Conservation (phyloP, 92 coral and sea anemone genomes). For the Palythoa grandis region DNA sequence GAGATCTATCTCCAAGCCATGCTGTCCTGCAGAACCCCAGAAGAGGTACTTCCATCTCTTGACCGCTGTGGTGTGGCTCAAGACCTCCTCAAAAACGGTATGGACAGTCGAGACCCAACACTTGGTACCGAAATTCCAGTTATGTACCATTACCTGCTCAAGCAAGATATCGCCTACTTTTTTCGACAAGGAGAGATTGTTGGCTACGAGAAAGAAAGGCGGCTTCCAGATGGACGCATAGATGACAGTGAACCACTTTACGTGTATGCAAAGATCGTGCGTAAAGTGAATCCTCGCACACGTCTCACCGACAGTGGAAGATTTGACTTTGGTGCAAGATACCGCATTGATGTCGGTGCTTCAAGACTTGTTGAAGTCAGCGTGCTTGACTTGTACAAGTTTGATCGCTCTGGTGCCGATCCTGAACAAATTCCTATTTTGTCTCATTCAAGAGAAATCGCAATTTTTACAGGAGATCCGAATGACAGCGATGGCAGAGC, state of each 20-base stretch:
- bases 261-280: slow-evolving; percentile 87
- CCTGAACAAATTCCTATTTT: slow-evolving; percentile 58
- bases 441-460: slow-evolving; percentile 73
- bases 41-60: slow-evolving; percentile 79
- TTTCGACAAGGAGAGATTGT: slow-evolving; percentile 97
- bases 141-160: slow-evolving; percentile 89
- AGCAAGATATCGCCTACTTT: slow-evolving; percentile 87
- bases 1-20: slow-evolving; percentile 86
- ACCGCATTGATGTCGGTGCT: slow-evolving; percentile 90
- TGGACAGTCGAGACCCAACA: slow-evolving; percentile 80
- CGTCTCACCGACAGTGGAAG: slow-evolving; percentile 55
- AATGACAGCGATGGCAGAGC: slow-evolving; percentile 59
- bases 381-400: slow-evolving; percentile 91
- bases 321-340: slow-evolving; percentile 85
- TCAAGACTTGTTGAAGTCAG: slow-evolving; percentile 90
- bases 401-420: slow-evolving; percentile 82
- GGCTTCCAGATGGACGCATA: slow-evolving; percentile 64
- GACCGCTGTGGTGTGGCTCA: slow-evolving; percentile 91
- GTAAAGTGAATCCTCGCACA: slow-evolving; percentile 73
- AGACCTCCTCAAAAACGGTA: slow-evolving; percentile 78
- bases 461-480: slow-evolving; percentile 80
- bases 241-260: slow-evolving; percentile 85
- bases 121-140: slow-evolving; percentile 93
- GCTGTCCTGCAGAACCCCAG: slow-evolving; percentile 90
- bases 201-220: slow-evolving; percentile 86